Conservation (phyloP, 2,888 invertebrate species). For the Chrysolina americana region DNA sequence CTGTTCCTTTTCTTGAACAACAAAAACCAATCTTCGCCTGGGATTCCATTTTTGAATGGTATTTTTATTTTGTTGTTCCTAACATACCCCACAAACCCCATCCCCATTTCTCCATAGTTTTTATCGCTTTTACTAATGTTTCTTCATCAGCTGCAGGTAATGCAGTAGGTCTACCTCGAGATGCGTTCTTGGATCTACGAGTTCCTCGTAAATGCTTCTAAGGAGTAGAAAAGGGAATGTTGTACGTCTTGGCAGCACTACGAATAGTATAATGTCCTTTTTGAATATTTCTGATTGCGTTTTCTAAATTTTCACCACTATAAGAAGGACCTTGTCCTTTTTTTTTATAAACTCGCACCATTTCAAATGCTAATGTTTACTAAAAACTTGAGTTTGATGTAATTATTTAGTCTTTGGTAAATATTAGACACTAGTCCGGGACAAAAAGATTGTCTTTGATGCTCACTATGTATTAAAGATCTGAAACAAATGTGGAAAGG, state of each 20-base stretch:
- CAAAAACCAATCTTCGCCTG: no score
- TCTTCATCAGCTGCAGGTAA: no score
- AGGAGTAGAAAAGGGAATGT: conserved; percentile 4
- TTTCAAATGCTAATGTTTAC: neutral
- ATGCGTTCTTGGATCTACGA: no score
- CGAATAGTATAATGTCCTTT: conserved; percentile 4
- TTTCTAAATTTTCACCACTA: conserved; percentile 1
- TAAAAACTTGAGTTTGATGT: neutral
- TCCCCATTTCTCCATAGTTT: no score
- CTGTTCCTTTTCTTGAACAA: no score
- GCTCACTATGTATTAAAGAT: conserved; percentile 7
- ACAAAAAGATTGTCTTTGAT: neutral
- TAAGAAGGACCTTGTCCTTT: conserved; percentile 2
- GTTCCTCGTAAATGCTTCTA: neutral
- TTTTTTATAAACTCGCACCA: conserved; percentile 1
- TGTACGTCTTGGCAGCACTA: neutral
- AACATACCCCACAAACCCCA: no score
- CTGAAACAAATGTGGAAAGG: neutral
- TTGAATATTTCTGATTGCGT: neutral
- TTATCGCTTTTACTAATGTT: no score
- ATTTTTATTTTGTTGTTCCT: no score
- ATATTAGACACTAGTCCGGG: neutral
- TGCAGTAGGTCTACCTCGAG: no score
- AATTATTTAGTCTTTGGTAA: neutral
- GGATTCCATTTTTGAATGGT: no score